These are phyloP conservation scores for Pteronotus mesoamericanus DNA, from an alignment of 2,797 vertebrate genomes.

Conservation along the genomic window DNA sequence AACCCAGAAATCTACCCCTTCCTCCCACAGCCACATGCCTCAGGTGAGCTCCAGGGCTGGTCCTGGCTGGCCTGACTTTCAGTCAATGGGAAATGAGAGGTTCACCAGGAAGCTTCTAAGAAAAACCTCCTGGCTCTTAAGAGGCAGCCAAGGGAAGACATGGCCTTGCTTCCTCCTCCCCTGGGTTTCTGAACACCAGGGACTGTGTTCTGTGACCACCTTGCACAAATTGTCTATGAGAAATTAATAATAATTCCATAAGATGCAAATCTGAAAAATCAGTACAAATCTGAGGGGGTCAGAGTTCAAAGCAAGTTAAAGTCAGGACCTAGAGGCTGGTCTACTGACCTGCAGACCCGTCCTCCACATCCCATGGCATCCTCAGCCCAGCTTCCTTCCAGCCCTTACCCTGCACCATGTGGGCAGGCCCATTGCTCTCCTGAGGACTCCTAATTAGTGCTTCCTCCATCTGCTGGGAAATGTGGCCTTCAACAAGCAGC, in stretches of 20 bases:
- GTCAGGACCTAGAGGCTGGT: not conserved
- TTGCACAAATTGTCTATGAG: not conserved
- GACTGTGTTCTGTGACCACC: not conserved
- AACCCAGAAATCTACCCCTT: not conserved
- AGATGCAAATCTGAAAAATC: not conserved
- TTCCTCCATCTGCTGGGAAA: not conserved
- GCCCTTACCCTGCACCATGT: not conserved
- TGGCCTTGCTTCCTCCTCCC: not conserved
- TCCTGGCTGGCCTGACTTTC: not conserved
- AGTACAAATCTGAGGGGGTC: not conserved
- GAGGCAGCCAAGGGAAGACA: not conserved
- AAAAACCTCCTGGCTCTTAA: not conserved
- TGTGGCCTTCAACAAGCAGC: not conserved
- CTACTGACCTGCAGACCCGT: not conserved
- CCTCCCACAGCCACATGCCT: not conserved
- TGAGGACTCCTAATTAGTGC: not conserved
- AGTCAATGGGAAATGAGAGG: not conserved
- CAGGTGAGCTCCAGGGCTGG: not conserved
- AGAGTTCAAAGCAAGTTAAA: not conserved
- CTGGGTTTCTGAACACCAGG: not conserved
- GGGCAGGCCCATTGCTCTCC: not conserved
- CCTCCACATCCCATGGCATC: accelerated
- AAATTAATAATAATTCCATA: not conserved
- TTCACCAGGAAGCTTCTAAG: not conserved
- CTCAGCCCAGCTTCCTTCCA: not conserved